Conservation (phyloP, 2,113 vertebrate genomes). For the Carlito syrichta region DNA sequence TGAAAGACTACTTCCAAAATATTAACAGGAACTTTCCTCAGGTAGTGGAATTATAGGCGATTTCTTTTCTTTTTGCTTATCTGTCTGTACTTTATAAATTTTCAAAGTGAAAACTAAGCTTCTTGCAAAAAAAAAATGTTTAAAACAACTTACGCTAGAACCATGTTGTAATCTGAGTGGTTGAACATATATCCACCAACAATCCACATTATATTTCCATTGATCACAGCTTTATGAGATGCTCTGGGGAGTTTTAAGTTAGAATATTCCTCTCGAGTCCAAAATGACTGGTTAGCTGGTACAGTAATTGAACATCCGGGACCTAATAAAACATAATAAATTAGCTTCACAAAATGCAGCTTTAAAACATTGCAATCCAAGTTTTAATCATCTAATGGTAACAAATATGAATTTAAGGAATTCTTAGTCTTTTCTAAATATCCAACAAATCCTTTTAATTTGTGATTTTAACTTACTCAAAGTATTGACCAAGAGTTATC, state of each 20-base stretch:
- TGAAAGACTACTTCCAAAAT: constrained; percentile 21
- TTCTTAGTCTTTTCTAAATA: constrained; percentile 17
- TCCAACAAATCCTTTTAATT: constrained; percentile 5
- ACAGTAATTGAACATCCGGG: constrained; percentile 91
- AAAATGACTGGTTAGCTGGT: constrained; percentile 94
- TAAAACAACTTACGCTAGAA: constrained; percentile 92
- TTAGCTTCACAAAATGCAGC: constrained; percentile 39
- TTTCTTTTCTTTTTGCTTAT: neutral
- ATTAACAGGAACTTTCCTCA: constrained; percentile 45
- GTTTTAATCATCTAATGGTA: constrained; percentile 35
- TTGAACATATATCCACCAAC: constrained; percentile 98
- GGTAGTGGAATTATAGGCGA: neutral
- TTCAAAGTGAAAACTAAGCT: constrained; percentile 26
- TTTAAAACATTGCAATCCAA: constrained; percentile 23
- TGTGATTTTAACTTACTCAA: constrained; percentile 36
- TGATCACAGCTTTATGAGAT: constrained; percentile 93
- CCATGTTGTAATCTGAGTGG: constrained; percentile 93
- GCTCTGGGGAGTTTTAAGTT: constrained; percentile 88
- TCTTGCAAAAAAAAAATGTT: constrained; percentile 29
- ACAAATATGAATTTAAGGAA: constrained; percentile 33
- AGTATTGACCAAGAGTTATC: neutral
- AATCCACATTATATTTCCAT: constrained; percentile 94
- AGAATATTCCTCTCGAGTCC: constrained; percentile 88
- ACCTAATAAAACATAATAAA: constrained; percentile 80
- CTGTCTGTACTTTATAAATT: constrained; percentile 8